phyloP scores from a whole-genome alignment of 2,797 vertebrate genomes.

The Oryzias dopingdopingensis region DNA sequence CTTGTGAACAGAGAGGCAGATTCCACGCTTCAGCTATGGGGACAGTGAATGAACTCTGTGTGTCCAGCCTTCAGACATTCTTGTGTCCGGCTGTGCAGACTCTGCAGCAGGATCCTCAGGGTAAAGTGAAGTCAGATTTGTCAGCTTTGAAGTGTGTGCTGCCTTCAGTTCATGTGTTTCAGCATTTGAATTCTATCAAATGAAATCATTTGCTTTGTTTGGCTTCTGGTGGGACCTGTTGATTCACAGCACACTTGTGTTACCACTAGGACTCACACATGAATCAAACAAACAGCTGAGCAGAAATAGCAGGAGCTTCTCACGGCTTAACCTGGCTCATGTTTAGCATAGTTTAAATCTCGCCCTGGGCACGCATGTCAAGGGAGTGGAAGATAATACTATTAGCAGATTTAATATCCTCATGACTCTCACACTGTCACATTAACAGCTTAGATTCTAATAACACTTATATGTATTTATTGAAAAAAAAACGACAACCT shows the following conservation, averaged over 20 bases:
- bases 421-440: no score
- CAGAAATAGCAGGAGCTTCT: conserved; percentile 44
- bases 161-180: not conserved
- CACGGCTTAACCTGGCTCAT: conserved; percentile 25
- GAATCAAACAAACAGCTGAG: conserved; percentile 21
- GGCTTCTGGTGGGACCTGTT: conserved; percentile 15
- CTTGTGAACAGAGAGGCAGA: not conserved
- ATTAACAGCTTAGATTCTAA: no score
- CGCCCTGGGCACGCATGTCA: not conserved
- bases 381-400: no score
- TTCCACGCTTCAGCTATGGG: conserved; percentile 72
- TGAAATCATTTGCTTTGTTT: not conserved
- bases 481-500: no score
- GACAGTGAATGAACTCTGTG: conserved; percentile 85
- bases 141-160: not conserved
- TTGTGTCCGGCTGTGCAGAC: conserved; percentile 75
- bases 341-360: conserved; percentile 39
- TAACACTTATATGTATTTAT: no score
- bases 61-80: conserved; percentile 86
- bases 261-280: conserved; percentile 10
- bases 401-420: no score
- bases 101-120: conserved; percentile 63
- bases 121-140: conserved; percentile 60
- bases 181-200: not conserved
- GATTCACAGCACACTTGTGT: conserved; percentile 1